These are phyloP conservation scores for Agrochola circellaris DNA, from an alignment of 2,888 invertebrate species.

Conservation along the genomic window DNA sequence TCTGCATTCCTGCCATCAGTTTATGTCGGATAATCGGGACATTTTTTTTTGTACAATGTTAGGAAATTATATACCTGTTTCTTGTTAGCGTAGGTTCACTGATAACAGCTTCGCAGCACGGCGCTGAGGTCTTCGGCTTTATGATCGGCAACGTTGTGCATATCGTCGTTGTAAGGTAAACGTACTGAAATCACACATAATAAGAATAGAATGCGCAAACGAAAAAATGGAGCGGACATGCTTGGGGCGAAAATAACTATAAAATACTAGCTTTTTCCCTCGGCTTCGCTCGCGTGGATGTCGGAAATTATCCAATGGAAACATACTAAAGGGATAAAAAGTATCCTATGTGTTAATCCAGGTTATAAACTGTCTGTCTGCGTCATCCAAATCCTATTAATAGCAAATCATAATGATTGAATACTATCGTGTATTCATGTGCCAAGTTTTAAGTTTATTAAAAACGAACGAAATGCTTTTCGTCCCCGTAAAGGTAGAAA, in stretches of 20 bases:
- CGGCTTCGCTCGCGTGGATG: no score
- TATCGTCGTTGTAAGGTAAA: constrained; percentile 84
- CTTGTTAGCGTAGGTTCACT: constrained; percentile 80
- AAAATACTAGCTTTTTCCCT: no score
- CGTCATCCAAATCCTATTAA: no score
- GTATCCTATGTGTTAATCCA: no score
- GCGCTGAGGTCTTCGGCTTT: constrained; percentile 75
- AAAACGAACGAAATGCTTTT: no score
- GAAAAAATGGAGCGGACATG: not conserved
- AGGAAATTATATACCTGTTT: constrained; percentile 73
- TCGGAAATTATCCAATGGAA: no score
- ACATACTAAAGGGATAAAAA: no score
- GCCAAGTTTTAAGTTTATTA: no score
- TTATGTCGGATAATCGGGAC: not conserved
- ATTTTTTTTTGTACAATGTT: not conserved
- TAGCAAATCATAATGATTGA: no score
- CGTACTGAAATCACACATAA: constrained; percentile 74
- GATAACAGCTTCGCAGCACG: constrained; percentile 83
- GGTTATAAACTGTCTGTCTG: no score
- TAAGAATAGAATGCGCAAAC: not conserved
- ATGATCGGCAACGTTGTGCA: constrained; percentile 86
- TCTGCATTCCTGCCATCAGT: not conserved
- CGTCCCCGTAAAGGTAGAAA: no score
- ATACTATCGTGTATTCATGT: no score
- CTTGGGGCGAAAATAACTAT: not conserved